These are phyloP conservation scores for Zaprionus tsacasi DNA, from an alignment of 1,140 invertebrate genomes.

Conservation along the genomic window DNA sequence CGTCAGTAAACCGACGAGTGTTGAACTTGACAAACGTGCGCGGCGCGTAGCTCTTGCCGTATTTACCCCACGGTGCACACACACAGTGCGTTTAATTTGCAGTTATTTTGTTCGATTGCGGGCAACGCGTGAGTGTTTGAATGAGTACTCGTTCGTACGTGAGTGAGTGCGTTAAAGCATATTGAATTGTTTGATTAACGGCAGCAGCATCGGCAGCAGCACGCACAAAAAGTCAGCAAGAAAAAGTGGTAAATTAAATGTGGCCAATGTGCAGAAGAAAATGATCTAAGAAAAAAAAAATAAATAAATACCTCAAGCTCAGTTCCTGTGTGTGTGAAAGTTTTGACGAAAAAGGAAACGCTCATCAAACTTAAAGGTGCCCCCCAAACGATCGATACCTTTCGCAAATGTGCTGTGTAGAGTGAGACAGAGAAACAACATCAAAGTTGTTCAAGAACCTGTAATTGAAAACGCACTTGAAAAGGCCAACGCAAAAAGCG, in stretches of 20 bases:
- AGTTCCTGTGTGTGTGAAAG: constrained; percentile 4
- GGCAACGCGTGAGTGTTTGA: not conserved
- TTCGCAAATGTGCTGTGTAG: constrained; percentile 40
- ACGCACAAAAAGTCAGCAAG: not conserved
- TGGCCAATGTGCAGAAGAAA: not conserved
- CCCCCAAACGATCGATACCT: not conserved
- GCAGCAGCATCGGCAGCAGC: not conserved
- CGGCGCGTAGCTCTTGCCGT: constrained; percentile 42
- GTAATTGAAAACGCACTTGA: constrained; percentile 72
- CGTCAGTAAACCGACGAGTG: constrained; percentile 73
- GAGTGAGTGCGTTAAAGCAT: constrained; percentile 2
- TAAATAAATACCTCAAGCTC: not conserved
- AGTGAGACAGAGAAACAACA: constrained; percentile 10
- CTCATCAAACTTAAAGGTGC: not conserved
- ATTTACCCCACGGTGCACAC: constrained; percentile 9
- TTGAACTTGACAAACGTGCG: constrained; percentile 69
- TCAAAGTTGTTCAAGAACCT: constrained; percentile 57
- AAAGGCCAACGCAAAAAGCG: constrained; percentile 13
- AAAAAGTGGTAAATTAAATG: constrained; percentile 10
- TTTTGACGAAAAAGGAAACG: not conserved
- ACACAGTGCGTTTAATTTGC: constrained; percentile 2
- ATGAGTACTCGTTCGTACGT: constrained; percentile 1
- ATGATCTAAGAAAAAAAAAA: not conserved
- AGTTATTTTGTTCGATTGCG: constrained; percentile 7
- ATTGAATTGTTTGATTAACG: constrained; percentile 19